Evolutionary conservation across 2,113 vertebrate species (phyloP).

Genomic region (Halichoerus grypus): DNA sequence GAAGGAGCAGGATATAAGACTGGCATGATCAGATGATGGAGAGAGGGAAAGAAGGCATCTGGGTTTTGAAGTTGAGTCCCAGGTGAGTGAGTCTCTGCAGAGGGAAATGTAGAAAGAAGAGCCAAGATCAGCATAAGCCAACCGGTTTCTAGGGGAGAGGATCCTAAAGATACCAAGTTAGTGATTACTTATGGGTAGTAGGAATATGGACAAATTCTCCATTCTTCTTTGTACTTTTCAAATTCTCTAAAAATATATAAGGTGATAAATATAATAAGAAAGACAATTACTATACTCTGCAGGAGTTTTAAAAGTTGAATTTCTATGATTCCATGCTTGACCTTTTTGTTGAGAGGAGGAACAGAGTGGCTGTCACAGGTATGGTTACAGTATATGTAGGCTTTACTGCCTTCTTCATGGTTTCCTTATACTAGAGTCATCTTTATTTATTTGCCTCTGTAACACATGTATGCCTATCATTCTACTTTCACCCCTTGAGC

Average conservation of each 20-base stretch:
- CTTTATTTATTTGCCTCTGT: not conserved
- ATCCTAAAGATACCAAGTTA: not conserved
- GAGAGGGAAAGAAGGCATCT: not conserved
- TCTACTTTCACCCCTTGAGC: not conserved
- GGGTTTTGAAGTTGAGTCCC: not conserved
- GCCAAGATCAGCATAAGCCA: not conserved
- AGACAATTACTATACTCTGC: not conserved
- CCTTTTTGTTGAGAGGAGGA: not conserved
- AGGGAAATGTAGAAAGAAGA: not conserved
- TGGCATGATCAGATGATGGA: not conserved
- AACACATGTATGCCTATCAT: not conserved
- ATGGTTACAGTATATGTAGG: not conserved
- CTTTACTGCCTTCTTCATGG: not conserved
- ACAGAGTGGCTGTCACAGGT: not conserved
- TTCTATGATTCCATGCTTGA: not conserved
- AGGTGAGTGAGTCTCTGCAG: not conserved
- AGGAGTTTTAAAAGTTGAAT: constrained; percentile 2
- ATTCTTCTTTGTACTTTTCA: constrained; percentile 16
- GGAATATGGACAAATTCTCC: not conserved
- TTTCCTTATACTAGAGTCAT: not conserved
- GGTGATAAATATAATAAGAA: not conserved
- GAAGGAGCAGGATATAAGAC: not conserved
- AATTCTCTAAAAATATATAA: not conserved
- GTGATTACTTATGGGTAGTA: not conserved
- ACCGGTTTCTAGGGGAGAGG: not conserved